Evolutionary conservation across 2,797 vertebrate species (phyloP).

Genomic region (Masticophis lateralis): DNA sequence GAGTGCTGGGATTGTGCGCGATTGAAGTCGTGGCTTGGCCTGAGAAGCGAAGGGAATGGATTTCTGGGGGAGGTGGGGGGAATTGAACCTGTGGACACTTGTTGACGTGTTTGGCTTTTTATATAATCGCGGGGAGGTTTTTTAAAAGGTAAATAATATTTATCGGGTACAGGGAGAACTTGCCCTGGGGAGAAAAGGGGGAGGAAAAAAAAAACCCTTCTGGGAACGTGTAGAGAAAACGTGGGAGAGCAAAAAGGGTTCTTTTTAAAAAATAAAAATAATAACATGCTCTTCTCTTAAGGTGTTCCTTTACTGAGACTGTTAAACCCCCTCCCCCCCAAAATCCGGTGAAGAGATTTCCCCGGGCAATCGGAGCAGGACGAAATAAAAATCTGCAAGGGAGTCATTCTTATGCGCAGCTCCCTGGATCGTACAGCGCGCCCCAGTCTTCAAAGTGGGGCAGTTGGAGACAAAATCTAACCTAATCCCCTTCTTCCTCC

Average conservation of each 20-base stretch:
- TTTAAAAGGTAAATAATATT: too few species aligned
- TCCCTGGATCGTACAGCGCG: neutral
- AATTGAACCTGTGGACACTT: too few species aligned
- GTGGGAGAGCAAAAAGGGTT: neutral
- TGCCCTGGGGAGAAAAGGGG: neutral
- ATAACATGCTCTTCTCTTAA: neutral
- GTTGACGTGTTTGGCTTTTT: neutral
- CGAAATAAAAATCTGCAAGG: neutral
- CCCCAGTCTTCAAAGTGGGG: neutral
- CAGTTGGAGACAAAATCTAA: neutral
- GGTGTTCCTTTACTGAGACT: neutral
- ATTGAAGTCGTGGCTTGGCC: neutral
- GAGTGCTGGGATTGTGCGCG: too few species aligned
- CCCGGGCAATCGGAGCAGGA: neutral
- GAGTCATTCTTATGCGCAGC: neutral
- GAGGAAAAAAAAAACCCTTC: neutral
- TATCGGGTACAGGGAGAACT: too few species aligned
- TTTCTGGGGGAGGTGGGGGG: neutral
- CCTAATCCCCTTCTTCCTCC: neutral
- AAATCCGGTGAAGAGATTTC: neutral
- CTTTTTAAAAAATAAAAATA: neutral
- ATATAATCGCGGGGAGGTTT: neutral
- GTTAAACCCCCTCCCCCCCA: accelerated
- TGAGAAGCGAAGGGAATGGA: neutral
- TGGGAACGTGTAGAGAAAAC: too few species aligned